Evolutionary conservation across 2,797 vertebrate species (phyloP).

Genomic region (Garrulus glandarius): DNA sequence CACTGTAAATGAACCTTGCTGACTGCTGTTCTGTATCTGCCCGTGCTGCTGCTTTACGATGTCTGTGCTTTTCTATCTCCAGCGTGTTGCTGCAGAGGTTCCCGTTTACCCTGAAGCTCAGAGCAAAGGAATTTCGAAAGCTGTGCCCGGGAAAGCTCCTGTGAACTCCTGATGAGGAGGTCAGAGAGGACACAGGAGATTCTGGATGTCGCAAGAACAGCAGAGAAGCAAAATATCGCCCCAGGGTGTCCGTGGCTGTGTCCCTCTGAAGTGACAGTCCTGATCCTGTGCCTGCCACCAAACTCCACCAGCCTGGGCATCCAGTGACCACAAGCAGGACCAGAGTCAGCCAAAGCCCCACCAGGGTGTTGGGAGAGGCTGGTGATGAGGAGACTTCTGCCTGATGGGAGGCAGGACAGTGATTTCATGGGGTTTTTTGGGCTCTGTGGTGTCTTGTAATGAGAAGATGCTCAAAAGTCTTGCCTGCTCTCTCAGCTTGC

Average conservation of each 20-base stretch:
- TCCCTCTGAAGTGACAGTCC: background rate
- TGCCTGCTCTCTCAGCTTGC: background rate
- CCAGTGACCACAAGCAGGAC: background rate
- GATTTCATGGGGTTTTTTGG: background rate
- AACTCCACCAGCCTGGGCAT: background rate
- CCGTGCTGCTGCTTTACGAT: background rate
- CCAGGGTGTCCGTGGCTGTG: background rate
- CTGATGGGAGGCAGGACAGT: background rate
- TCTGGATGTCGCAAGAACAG: background rate
- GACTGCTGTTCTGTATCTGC: background rate
- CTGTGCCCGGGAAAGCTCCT: background rate
- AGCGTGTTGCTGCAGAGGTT: background rate
- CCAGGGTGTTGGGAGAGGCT: background rate
- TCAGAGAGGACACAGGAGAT: background rate
- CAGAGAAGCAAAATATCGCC: background rate
- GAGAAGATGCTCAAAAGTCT: background rate
- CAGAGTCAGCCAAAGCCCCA: background rate
- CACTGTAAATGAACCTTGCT: background rate
- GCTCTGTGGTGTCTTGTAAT: background rate
- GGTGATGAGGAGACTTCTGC: background rate
- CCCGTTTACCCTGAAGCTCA: background rate
- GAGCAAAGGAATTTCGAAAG: background rate
- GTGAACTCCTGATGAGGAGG: fast-evolving
- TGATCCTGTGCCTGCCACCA: fast-evolving
- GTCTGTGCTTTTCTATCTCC: background rate